phyloP scores from a whole-genome alignment of 2,113 vertebrate genomes.

The Chionodraco myersi region DNA sequence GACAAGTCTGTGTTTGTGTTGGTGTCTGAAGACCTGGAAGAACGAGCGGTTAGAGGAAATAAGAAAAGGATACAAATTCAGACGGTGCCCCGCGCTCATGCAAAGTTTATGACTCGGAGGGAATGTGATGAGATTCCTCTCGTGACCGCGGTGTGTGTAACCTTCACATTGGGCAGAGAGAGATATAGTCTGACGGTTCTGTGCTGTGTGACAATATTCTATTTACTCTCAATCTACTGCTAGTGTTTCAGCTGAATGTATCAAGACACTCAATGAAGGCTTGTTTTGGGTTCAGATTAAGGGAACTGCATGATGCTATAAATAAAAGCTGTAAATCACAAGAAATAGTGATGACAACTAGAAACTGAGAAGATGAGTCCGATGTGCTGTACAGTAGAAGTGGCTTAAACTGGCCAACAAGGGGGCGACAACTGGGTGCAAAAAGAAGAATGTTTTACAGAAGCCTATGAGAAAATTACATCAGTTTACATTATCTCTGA shows the following conservation, averaged over 20 bases:
- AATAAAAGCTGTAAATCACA: neutral
- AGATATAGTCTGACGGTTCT: conserved; percentile 32
- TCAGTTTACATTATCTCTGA: too few relatives aligned
- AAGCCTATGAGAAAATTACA: too few relatives aligned
- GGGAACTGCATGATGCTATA: neutral
- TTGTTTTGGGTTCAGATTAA: conserved; percentile 1
- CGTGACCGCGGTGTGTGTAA: conserved; percentile 40
- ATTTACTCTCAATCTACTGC: neutral
- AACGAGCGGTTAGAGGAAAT: conserved; percentile 42
- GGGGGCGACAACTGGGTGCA: too few relatives aligned
- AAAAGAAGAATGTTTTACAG: too few relatives aligned
- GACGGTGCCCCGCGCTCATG: conserved; percentile 57
- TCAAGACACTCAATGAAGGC: conserved; percentile 14
- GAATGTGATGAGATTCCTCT: conserved; percentile 52
- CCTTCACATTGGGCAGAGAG: conserved; percentile 43
- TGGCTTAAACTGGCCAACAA: too few relatives aligned
- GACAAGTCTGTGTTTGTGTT: conserved; percentile 63
- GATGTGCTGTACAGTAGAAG: too few relatives aligned
- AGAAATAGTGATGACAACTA: neutral
- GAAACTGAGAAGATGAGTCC: neutral
- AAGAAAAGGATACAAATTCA: conserved; percentile 62
- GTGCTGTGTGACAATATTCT: conserved; percentile 16
- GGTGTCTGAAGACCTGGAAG: conserved; percentile 16
- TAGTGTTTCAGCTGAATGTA: conserved; percentile 24
- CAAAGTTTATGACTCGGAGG: conserved; percentile 60